Base-by-base conservation (phyloP, 2,797 vertebrate species). In the Balearica regulorum region DNA sequence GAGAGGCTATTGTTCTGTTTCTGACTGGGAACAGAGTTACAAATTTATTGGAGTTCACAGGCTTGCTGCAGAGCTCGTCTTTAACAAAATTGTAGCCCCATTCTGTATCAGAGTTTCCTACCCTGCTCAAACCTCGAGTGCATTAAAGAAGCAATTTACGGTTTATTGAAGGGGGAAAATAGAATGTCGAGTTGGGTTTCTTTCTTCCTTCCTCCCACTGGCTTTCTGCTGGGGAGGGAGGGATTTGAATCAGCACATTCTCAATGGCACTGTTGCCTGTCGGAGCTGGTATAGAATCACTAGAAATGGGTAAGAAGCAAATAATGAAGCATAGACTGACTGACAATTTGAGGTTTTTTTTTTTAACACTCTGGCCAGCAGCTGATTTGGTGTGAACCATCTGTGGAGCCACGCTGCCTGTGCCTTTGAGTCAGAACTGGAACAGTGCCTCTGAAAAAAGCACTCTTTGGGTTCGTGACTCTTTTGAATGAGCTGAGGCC, bases 91-190 rank as follows among this genome's bases (percentile, higher is more conserved):
- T 91, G 93, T 90, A 87, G 83, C 83, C 86, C 89, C 88, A 83
- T 96, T 97, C 93, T 95, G 92, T 95, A 97, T 70, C 80, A 92
- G 94, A 94, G 93, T 78, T 95, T 93, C 83, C 96, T 96, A 83
- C 92, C 84, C 77, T 0, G 81, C 89, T 95, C 94, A 94, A 96
- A 96, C 93, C 86, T 96, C 22, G 6, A 97, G 90, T 93, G 89
- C 89, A 97, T 96, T 97, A 96, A 97, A 96, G 97, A 96, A 95
- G 93, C 96, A 97, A 97, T 97, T 97, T 97, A 89, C 82, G 96
- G 89, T 95, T 95, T 97, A 89, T 95, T 97, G 97, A 97, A 96
- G 94, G 90, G 75, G 88, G 91, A 86, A 95, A 97, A 96, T 96
- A 90, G 91, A 94, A 95, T 93, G 90, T 96, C 55, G 51, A 96